Conservation (phyloP, 2,113 vertebrate species). For the Choloepus hoffmanni region DNA sequence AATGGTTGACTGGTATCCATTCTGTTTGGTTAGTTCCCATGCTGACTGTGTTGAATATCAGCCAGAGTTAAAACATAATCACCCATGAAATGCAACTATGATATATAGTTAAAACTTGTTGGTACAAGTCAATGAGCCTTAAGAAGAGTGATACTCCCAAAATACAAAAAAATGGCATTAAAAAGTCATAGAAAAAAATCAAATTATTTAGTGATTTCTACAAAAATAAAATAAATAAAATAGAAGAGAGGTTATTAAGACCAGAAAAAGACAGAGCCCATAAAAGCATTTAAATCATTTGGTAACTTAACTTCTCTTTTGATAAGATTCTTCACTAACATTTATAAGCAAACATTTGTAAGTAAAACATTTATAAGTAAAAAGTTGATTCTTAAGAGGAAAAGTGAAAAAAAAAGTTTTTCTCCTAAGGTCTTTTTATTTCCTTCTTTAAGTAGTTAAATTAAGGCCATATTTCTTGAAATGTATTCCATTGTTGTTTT, state of each 20-base stretch:
- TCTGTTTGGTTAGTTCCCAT: neutral
- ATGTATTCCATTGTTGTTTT: conserved; percentile 13
- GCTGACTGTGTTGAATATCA: neutral
- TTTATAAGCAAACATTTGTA: too few relatives aligned
- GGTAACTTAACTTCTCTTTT: neutral
- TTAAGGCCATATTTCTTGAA: conserved; percentile 42
- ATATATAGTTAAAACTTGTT: neutral
- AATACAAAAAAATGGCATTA: neutral
- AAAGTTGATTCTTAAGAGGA: conserved; percentile 20
- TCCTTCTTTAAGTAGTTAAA: conserved; percentile 40
- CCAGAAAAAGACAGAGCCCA: neutral
- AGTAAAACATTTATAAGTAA: neutral
- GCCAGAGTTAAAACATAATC: neutral
- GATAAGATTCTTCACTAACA: conserved; percentile 32
- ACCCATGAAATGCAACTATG: neutral
- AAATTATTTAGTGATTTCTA: neutral
- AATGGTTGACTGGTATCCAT: neutral
- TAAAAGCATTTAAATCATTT: neutral
- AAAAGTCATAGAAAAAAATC: neutral
- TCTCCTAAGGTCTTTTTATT: neutral
- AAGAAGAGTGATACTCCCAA: neutral
- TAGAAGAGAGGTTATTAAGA: neutral
- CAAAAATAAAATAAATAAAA: neutral
- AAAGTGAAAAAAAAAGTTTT: conserved; percentile 3
- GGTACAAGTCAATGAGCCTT: neutral